Conservation (phyloP, 2,888 invertebrate species). For the Anagyrus pseudococci region DNA sequence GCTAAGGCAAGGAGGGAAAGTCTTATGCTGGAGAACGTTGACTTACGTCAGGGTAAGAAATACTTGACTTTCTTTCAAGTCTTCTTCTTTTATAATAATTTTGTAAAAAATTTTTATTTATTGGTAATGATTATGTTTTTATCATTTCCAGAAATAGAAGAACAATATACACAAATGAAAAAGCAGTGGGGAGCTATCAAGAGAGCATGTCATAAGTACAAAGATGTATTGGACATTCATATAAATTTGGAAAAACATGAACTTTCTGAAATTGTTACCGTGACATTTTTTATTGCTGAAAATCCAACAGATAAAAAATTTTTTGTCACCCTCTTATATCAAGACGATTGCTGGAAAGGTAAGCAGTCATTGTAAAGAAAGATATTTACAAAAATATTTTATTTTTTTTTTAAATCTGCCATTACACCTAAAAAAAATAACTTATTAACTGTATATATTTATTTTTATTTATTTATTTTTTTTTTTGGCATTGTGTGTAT, state of each 20-base stretch:
- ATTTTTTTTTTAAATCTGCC: no score
- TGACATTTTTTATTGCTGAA: conserved; percentile 48
- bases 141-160: conserved; percentile 42
- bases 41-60: conserved; percentile 49
- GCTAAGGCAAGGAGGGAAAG: conserved; percentile 43
- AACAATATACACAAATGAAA: conserved; percentile 41
- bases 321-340: conserved; percentile 44
- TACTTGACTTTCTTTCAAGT: no score
- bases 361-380: conserved; percentile 5
- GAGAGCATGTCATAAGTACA: conserved; percentile 48
- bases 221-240: conserved; percentile 49
- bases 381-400: neutral
- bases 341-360: conserved; percentile 51
- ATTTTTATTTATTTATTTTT: no score
- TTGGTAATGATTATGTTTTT: neutral
- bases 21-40: conserved; percentile 47
- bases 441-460: no score
- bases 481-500: no score
- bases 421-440: no score
- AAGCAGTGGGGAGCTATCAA: conserved; percentile 49
- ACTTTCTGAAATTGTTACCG: conserved; percentile 42
- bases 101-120: neutral
- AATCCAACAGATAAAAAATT: conserved; percentile 46
- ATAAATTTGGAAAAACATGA: conserved; percentile 41
- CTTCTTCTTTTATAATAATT: neutral